phyloP scores from a whole-genome alignment of 2,888 invertebrate species.

The Pandemis heparana region DNA sequence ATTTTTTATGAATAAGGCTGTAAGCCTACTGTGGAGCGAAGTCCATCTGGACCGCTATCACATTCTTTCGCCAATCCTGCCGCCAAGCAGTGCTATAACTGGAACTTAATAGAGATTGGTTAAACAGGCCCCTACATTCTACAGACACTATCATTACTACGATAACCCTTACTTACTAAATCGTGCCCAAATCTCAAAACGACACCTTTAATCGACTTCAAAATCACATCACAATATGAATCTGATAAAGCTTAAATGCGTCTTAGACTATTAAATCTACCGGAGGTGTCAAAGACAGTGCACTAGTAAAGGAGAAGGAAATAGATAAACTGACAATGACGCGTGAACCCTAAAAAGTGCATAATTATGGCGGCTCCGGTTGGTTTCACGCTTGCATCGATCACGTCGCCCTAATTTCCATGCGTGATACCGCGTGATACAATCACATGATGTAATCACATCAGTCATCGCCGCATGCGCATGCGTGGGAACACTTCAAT shows the following conservation, averaged over 20 bases:
- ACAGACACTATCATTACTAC: background rate
- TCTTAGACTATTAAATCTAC: background rate
- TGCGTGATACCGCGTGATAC: background rate
- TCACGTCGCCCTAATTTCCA: slow-evolving; percentile 27
- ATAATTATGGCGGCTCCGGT: too few species aligned
- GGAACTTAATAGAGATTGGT: too few species aligned
- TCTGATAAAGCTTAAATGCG: background rate
- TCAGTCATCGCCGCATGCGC: background rate
- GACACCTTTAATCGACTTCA: slow-evolving; percentile 4
- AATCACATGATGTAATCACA: slow-evolving; percentile 1
- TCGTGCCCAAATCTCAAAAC: background rate
- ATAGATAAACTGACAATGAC: too few species aligned
- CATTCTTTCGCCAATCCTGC: too few species aligned
- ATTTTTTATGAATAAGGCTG: too few species aligned
- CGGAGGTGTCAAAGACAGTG: background rate
- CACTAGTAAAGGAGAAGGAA: too few species aligned
- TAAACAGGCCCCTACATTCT: too few species aligned
- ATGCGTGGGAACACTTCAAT: slow-evolving; percentile 22
- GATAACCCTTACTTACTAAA: background rate
- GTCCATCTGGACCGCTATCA: too few species aligned
- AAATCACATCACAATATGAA: background rate
- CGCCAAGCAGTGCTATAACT: too few species aligned
- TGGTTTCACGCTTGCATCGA: background rate
- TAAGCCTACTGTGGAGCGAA: too few species aligned
- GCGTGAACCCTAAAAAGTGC: background rate